A percentile compares a stretch with the other conserved stretches of the same genome.
Conservation (phyloP, 1,140 invertebrate genomes). For the Papilio aristodemus region DNA sequence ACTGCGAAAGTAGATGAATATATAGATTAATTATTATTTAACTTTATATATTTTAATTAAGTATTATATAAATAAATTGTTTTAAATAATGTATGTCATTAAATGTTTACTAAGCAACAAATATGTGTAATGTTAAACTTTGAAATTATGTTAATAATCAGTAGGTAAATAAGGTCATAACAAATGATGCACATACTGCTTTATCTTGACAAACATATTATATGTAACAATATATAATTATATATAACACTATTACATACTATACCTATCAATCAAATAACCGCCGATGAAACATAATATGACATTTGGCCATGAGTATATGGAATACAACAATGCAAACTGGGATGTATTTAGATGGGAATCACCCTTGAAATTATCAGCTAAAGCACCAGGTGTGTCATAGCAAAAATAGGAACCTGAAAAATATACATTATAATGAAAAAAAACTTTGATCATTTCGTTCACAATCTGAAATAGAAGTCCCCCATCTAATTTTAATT, state of each 20-base stretch:
- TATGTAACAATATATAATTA: constrained; percentile 29
- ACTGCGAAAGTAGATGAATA: no score
- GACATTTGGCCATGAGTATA: constrained; percentile 99
- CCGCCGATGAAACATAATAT: constrained; percentile 97
- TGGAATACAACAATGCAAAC: constrained; percentile 94
- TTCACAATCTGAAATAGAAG: no score
- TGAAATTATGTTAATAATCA: constrained; percentile 19
- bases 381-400: constrained; percentile 96
- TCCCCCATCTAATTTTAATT: no score
- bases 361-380: constrained; percentile 92
- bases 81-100: constrained; percentile 1
- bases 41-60: not conserved
- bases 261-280: constrained; percentile 93
- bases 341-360: constrained; percentile 89
- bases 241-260: constrained; percentile 23
- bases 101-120: not conserved
- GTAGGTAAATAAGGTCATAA: constrained; percentile 30
- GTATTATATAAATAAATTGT: not conserved
- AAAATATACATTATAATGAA: constrained; percentile 38
- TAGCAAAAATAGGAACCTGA: constrained; percentile 99
- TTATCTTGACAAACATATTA: constrained; percentile 23
- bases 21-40: not conserved
- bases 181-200: constrained; percentile 1
- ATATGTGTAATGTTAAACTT: not conserved
- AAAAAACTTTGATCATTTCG: not conserved